Base-by-base conservation (phyloP, 1,140 invertebrate genomes). In the Pseudomyrmex flavicornis region DNA sequence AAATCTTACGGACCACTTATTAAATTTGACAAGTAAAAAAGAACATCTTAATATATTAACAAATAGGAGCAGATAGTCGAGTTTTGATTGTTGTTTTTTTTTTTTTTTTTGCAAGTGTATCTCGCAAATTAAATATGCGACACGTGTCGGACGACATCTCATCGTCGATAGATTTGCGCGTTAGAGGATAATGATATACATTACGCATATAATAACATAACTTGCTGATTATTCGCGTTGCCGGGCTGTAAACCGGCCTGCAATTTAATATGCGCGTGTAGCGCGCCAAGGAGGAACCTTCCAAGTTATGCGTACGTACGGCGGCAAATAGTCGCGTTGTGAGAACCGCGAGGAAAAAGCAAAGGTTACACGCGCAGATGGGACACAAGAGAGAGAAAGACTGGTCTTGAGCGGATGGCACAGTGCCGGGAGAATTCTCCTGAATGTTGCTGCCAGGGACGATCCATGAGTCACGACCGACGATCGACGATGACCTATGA, bases 401-500 rank as follows among this genome's bases (percentile, higher is more conserved):
- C 63, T 35, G 63, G 46, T 56, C 82, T 69, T 62, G 79, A 83
- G 62, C 75, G 54, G 59, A 35, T 56, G 69, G 82, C 63, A 76
- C 26, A 66, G 8, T 17, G 62, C n/a, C 22, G 15, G 17, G 68
- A 73, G 63, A 82, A 56, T 74, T 85, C 72, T 73, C 76, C 44
- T 82, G 84, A 82, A 68, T 61, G 70, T 82, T 74, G 63, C 56
- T 69, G 84, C 61, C 83, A 76, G 69, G 69, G 84, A 86, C 85
- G 77, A 82, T 26, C 58, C 46, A 44, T 85, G 85, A 86, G 61
- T 86, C 76, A 82, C 69, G 85, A 82, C 48, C 76, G 59, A 35
- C 52, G 83, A 83, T 68, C 63, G 84, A 46, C 75, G 69, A 62
- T 70, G 84, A 86, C 74, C 85, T 85, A 86, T 85, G 85, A 58